Evolutionary conservation across 2,113 vertebrate genomes (phyloP).

Genomic region (Xyliphius kryptos): DNA sequence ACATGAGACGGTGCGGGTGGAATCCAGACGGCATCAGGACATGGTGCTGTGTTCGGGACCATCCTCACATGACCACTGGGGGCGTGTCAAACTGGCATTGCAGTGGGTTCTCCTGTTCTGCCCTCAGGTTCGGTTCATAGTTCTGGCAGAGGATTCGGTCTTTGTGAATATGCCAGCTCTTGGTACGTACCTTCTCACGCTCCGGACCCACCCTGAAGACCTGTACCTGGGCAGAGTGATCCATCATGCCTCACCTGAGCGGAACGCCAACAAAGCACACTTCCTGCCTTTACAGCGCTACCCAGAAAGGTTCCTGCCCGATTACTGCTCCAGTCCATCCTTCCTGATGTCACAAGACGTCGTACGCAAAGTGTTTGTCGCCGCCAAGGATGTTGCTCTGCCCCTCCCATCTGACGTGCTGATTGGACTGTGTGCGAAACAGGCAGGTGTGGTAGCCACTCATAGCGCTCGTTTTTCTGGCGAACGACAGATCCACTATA

Average conservation of each 20-base stretch:
- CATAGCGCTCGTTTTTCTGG: constrained; percentile 86
- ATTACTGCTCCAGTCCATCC: constrained; percentile 73
- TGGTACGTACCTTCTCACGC: constrained; percentile 67
- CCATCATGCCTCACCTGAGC: constrained; percentile 65
- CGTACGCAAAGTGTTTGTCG: constrained; percentile 74
- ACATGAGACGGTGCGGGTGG: constrained; percentile 59
- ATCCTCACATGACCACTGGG: constrained; percentile 57
- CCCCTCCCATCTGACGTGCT: constrained; percentile 67
- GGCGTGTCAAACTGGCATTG: constrained; percentile 63
- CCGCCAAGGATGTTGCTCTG: constrained; percentile 50
- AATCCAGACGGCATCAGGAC: constrained; percentile 67
- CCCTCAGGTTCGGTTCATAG: constrained; percentile 71
- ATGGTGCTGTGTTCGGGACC: constrained; percentile 70
- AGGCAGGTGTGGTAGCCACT: constrained; percentile 69
- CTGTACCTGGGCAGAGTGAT: constrained; percentile 76
- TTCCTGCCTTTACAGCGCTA: constrained; percentile 67
- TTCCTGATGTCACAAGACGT: constrained; percentile 82
- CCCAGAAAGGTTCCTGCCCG: constrained; percentile 69
- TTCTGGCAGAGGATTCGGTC: constrained; percentile 69
- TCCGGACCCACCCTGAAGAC: constrained; percentile 72
- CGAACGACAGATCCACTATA: constrained; percentile 74
- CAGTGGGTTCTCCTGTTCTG: constrained; percentile 81
- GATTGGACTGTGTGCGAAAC: constrained; percentile 76
- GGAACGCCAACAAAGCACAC: constrained; percentile 60
- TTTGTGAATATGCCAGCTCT: constrained; percentile 74